phyloP scores from a whole-genome alignment of 2,113 vertebrate species.

The Speoplatyrhinus poulsoni region DNA sequence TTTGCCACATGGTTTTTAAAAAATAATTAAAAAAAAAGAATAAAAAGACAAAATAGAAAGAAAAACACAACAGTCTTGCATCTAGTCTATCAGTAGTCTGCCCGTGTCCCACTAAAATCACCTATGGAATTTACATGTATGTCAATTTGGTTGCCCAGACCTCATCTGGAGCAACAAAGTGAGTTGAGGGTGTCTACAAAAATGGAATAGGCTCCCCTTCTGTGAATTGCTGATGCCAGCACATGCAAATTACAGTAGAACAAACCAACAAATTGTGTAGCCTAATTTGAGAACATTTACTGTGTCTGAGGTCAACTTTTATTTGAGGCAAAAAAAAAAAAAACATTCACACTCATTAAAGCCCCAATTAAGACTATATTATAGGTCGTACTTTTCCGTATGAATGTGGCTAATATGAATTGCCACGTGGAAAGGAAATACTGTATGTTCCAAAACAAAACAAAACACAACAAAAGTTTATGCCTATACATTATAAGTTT shows the following conservation, averaged over 20 bases:
- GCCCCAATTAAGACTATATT: constrained; percentile 36
- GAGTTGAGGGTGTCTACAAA: constrained; percentile 2
- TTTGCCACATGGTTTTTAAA: constrained; percentile 2
- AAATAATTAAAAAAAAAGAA: neutral
- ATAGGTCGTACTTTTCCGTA: constrained; percentile 33
- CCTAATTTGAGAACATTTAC: constrained; percentile 43
- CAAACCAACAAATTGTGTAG: constrained; percentile 38
- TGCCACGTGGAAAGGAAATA: neutral
- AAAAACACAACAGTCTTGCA: constrained; percentile 15
- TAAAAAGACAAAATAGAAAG: neutral
- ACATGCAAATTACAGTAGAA: constrained; percentile 7
- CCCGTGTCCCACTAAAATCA: constrained; percentile 26
- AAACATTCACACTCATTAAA: constrained; percentile 47
- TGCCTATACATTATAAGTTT: neutral
- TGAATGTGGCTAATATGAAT: constrained; percentile 3
- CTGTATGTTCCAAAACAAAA: neutral
- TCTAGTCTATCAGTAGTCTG: constrained; percentile 12
- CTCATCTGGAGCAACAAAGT: constrained; percentile 19
- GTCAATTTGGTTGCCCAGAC: constrained; percentile 11
- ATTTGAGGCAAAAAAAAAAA: constrained; percentile 31
- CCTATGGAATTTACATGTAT: constrained; percentile 12
- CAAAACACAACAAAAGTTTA: neutral
- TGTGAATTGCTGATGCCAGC: constrained; percentile 24
- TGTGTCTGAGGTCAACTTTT: constrained; percentile 56
- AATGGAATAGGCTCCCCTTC: constrained; percentile 3